These are phyloP conservation scores for Stratiomys singularior DNA, from an alignment of 2,888 invertebrate species.

Conservation along the genomic window DNA sequence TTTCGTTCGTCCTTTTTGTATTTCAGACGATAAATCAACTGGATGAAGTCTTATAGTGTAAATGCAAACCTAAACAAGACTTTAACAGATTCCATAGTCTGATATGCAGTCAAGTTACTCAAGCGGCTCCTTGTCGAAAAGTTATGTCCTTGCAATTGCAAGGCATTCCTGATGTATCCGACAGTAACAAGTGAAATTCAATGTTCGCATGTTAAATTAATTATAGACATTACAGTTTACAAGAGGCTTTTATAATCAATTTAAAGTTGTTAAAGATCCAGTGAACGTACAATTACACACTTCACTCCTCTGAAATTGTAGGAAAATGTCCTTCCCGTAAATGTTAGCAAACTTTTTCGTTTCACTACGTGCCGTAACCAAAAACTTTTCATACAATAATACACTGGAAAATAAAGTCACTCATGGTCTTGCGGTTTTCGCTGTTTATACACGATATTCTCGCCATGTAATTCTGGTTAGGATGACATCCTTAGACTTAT, in stretches of 20 bases:
- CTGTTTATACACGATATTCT: constrained; percentile 22
- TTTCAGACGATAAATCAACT: not conserved
- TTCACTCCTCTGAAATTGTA: not conserved
- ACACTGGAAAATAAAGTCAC: constrained; percentile 1
- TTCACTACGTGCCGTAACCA: not conserved
- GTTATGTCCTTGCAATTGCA: not conserved
- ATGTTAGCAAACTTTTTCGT: not conserved
- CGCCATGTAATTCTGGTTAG: constrained; percentile 35
- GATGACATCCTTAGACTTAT: constrained; percentile 32
- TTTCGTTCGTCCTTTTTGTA: not conserved
- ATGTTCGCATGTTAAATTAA: not conserved
- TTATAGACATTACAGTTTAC: not conserved
- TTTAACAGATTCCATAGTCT: not conserved
- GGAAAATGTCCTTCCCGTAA: not conserved
- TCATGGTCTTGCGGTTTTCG: constrained; percentile 31
- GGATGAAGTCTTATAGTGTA: not conserved
- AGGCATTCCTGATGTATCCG: not conserved
- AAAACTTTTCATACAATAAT: not conserved
- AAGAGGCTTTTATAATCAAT: not conserved
- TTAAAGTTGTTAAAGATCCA: not conserved
- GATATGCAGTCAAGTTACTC: not conserved
- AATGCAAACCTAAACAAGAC: constrained; percentile 3
- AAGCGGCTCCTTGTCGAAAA: not conserved
- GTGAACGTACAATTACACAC: not conserved
- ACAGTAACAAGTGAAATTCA: not conserved